Evolutionary conservation across 2,888 invertebrate species (phyloP), one percentile per base, ranked within the genome.

Genomic region (Polyommatus iphigenia): DNA sequence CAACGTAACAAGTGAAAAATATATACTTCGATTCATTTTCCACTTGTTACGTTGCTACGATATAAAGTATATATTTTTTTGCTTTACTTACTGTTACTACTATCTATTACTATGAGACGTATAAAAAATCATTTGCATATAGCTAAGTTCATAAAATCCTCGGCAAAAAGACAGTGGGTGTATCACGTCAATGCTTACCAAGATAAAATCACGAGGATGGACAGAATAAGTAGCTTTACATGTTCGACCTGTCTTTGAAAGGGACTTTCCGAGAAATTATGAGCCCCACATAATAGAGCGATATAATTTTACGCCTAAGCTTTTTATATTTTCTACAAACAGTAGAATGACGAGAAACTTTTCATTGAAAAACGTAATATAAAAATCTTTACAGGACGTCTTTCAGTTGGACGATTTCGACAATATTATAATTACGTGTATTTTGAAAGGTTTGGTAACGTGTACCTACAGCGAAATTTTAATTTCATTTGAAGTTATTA

Each of bases 241-340:
- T 67, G 67, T 67, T 67, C 67, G 20, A 67, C 67, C 29, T 67
- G 67, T 6, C 67, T 67, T 32, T 67, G 67, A 67, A 67, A 67
- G 67, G 29, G 67, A 67, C 67, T 67, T 67, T 32, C 67, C 67
- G 67, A 29, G 67, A 10, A 29, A 29, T 67, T 67, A 67, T 67
- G 73, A 20, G 46, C 46, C 46, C 15, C 36, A 41, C 20, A 73
- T 46, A 73, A 46, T 46, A 73, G 73, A 73, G 41, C 41, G 46
- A 46, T 46, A 24, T 73, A n/a, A 73, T 73, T 46, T 73, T 46
- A 73, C 73, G 67, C 67, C 67, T 32, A 67, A 67, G 67, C 67
- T 67, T 41, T 73, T 73, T 73, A 73, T 73, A 73, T 73, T 73
- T 73, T 73, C 41, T 73, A 46, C 73, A 73, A 73, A 73, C 73